Evolutionary conservation across 2,888 invertebrate genomes (phyloP), one percentile per base, ranked within the genome.

Genomic region (Drosophila lacicola): DNA sequence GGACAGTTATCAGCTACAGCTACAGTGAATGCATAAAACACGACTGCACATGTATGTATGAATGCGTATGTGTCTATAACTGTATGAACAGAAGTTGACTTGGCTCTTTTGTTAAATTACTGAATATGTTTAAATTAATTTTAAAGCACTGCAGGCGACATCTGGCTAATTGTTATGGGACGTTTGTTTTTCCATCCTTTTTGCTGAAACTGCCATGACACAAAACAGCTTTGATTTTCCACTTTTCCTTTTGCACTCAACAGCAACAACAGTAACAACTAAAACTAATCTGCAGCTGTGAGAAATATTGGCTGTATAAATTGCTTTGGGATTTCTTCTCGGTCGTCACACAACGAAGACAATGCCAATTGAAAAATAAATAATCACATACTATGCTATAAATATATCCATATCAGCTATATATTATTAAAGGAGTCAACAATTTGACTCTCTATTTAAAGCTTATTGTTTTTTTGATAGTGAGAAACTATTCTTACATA

Each of bases 161-260:
- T 62, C 65, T 63, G 58, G 53, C 80, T 79, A 79, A 80, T 79
- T 80, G 80, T 79, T 79, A 77, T 76, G 82, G 82, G 80, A 79
- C 55, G 53, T 77, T 74, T 69, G 66, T 60, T 62, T 70, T 61
- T 65, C 61, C 51, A 51, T 45, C 37, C 29, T 29, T 34, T 57
- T 57, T 60, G 36, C 41, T 37, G 25, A 50, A 25, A 42, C 9
- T 25, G 66, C 44, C 61, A 71, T 47, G 63, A 66, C 78, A 75
- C 67, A 73, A 72, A 78, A 68, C 70, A 71, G 79, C 82, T 80
- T 82, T 82, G 82, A 82, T 80, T 80, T 80, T 80, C 66, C 77
- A 67, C 78, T 80, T 80, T 78, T 77, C 65, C 64, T 76, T 79
- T 74, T 74, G 47, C 67, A 65, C 63, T 66, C 63, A 47, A 13